These are phyloP conservation scores for Amblyraja radiata DNA, from an alignment of 2,797 vertebrate species.

Conservation along the genomic window DNA sequence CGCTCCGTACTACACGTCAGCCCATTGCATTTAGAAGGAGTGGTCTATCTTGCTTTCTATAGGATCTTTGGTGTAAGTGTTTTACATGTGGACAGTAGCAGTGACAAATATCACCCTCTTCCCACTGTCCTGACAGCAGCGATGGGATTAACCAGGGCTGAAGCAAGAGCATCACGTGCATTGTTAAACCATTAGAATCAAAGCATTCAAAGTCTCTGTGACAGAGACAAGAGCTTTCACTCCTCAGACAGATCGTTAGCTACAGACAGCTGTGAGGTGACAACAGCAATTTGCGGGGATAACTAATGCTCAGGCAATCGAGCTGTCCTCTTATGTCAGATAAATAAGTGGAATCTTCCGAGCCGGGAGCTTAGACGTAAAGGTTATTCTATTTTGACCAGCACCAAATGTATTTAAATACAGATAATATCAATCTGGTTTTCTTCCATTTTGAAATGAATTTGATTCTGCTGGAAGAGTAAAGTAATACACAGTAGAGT, in stretches of 20 bases:
- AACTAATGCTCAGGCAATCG: not conserved
- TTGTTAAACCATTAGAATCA: not conserved
- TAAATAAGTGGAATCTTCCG: not conserved
- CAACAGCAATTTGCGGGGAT: not conserved
- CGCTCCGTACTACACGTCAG: too few relatives aligned
- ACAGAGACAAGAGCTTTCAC: not conserved
- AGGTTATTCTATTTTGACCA: not conserved
- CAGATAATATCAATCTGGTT: too few relatives aligned
- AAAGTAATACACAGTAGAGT: not conserved
- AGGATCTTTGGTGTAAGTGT: too few relatives aligned
- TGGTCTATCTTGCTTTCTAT: too few relatives aligned
- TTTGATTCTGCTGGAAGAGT: not conserved
- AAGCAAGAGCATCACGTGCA: too few relatives aligned
- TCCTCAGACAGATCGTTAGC: not conserved
- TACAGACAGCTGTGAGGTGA: not conserved
- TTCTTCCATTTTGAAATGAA: not conserved
- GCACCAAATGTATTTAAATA: not conserved
- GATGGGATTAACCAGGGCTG: not conserved
- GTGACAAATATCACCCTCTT: not conserved
- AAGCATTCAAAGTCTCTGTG: not conserved
- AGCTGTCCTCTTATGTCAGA: not conserved
- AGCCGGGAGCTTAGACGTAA: not conserved
- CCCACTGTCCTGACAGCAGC: not conserved
- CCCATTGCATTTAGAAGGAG: too few relatives aligned
- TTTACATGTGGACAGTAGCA: not conserved